Evolutionary conservation across 35 echinoderm and acorn worm genomes (phyloP).

Genomic region (Ophioderma brevispina): DNA sequence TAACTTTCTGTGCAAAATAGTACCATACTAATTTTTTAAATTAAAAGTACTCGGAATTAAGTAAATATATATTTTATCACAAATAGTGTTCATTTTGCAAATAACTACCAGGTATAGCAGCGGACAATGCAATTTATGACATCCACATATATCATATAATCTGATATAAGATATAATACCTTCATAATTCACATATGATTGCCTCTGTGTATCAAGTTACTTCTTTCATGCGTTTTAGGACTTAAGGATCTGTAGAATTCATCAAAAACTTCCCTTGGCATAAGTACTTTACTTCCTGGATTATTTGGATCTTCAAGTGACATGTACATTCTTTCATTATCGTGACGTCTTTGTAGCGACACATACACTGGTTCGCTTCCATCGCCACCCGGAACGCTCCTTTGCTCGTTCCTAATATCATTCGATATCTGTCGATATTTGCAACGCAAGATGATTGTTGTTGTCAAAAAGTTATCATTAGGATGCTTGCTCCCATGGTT

Average conservation of each 20-base stretch:
- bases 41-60: no score
- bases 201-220: no score
- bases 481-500: neutral
- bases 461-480: neutral
- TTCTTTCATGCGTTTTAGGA: no score
- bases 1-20: no score
- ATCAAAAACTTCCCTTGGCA: neutral
- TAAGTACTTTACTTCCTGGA: neutral
- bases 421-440: neutral
- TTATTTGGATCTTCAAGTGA: neutral
- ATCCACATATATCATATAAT: no score
- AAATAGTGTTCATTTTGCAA: no score
- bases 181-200: no score
- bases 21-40: no score
- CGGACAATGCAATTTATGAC: no score
- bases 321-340: neutral
- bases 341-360: neutral
- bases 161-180: no score
- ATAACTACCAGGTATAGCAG: no score
- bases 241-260: neutral
- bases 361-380: neutral
- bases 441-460: neutral
- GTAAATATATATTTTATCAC: no score
- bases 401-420: neutral
- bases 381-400: neutral